These are phyloP conservation scores for Pedionomus torquatus DNA, from an alignment of 2,113 vertebrate genomes.

Conservation along the genomic window DNA sequence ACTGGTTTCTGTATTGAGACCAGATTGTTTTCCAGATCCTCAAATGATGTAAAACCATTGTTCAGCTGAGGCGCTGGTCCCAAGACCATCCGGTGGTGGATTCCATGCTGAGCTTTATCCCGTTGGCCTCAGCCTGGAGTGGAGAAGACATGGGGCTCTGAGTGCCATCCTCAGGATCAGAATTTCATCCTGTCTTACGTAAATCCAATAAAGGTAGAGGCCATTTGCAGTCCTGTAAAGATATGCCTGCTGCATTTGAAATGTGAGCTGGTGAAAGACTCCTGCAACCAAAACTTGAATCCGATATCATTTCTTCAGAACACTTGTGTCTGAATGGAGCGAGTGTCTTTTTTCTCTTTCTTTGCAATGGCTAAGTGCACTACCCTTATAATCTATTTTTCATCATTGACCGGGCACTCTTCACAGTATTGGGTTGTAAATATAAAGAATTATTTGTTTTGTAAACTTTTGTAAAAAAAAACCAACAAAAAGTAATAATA, in stretches of 20 bases:
- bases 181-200: background rate
- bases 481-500: conserved; percentile 71
- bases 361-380: conserved; percentile 60
- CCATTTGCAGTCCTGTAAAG: conserved; percentile 4
- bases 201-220: background rate
- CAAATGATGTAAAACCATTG: background rate
- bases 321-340: background rate
- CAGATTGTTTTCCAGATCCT: background rate
- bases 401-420: conserved; percentile 57
- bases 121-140: background rate
- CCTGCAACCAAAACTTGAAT: conserved; percentile 54
- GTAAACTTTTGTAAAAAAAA: conserved; percentile 89
- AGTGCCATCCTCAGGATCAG: background rate
- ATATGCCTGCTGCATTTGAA: conserved; percentile 8
- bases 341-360: conserved; percentile 5
- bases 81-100: background rate
- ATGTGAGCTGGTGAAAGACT: conserved; percentile 15
- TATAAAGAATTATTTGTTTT: conserved; percentile 81
- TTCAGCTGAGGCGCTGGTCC: background rate
- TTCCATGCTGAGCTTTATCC: background rate
- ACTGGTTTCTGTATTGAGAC: background rate
- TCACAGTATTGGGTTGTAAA: conserved; percentile 79
- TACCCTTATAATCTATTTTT: conserved; percentile 71
- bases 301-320: conserved; percentile 38
- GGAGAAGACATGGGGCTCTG: background rate